Conservation (phyloP, 2,797 vertebrate genomes). For the Sebastes glaucus region DNA sequence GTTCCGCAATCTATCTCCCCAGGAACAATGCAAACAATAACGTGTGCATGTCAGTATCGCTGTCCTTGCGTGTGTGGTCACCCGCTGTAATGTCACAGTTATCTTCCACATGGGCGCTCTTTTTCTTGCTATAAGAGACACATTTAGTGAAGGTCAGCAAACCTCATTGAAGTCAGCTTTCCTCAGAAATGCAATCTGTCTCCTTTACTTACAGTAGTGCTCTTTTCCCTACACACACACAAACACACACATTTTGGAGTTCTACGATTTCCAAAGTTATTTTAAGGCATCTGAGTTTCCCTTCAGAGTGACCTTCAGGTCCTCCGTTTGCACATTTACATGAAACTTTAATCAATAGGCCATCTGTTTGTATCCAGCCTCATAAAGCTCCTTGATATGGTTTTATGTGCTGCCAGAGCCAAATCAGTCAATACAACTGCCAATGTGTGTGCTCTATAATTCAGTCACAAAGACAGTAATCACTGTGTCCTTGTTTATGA, state of each 20-base stretch:
- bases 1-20: slow-evolving; percentile 42
- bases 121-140: slow-evolving; percentile 1
- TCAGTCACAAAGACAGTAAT: slow-evolving; percentile 38
- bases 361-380: slow-evolving; percentile 64
- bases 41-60: background rate
- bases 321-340: slow-evolving; percentile 37
- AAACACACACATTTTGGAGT: background rate
- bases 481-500: slow-evolving; percentile 32
- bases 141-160: slow-evolving; percentile 56
- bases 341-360: slow-evolving; percentile 60
- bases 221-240: background rate
- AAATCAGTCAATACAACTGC: slow-evolving; percentile 51
- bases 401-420: slow-evolving; percentile 55
- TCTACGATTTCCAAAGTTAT: background rate
- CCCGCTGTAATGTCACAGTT: background rate
- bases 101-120: slow-evolving; percentile 12
- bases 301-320: slow-evolving; percentile 51
- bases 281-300: slow-evolving; percentile 26
- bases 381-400: slow-evolving; percentile 51
- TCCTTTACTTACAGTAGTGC: background rate
- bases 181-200: slow-evolving; percentile 21
- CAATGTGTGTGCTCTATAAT: slow-evolving; percentile 14
- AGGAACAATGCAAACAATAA: slow-evolving; percentile 25
- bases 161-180: slow-evolving; percentile 33
- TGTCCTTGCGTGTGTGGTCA: slow-evolving; percentile 14